phyloP scores from a whole-genome alignment of 2,113 vertebrate genomes.

The Sinocyclocheilus anophthalmus region DNA sequence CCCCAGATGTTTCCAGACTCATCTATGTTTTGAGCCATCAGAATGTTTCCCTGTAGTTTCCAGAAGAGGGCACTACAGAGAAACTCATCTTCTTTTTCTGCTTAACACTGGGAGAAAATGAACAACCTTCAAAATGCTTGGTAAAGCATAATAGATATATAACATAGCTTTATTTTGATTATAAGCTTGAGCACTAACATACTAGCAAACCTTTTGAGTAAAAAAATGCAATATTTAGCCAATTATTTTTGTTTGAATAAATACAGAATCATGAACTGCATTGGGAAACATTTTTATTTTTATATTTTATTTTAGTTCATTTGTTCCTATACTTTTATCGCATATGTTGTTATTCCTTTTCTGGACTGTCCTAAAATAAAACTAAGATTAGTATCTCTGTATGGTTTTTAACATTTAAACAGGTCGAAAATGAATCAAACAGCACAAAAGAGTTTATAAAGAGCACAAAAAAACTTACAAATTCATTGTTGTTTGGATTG shows the following conservation, averaged over 20 bases:
- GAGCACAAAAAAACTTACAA: no score
- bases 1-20: slow-evolving; percentile 48
- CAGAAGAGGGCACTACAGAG: slow-evolving; percentile 50
- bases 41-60: slow-evolving; percentile 36
- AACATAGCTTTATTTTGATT: neutral
- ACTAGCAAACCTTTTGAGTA: no score
- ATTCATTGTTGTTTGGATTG: slow-evolving; percentile 8
- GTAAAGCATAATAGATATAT: neutral
- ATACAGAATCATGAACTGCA: no score
- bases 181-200: neutral
- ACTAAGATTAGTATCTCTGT: slow-evolving; percentile 9
- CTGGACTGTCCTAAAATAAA: neutral
- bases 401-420: neutral
- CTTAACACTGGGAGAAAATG: neutral
- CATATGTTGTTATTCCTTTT: neutral
- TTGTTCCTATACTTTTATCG: neutral
- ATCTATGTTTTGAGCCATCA: slow-evolving; percentile 34
- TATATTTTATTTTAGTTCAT: no score
- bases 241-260: no score
- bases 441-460: neutral
- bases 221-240: no score
- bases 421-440: neutral
- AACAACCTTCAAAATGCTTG: no score
- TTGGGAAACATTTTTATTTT: no score
- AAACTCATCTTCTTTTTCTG: slow-evolving; percentile 17